phyloP scores from a whole-genome alignment of 2,888 invertebrate genomes.

The Caenorhabditis becei region DNA sequence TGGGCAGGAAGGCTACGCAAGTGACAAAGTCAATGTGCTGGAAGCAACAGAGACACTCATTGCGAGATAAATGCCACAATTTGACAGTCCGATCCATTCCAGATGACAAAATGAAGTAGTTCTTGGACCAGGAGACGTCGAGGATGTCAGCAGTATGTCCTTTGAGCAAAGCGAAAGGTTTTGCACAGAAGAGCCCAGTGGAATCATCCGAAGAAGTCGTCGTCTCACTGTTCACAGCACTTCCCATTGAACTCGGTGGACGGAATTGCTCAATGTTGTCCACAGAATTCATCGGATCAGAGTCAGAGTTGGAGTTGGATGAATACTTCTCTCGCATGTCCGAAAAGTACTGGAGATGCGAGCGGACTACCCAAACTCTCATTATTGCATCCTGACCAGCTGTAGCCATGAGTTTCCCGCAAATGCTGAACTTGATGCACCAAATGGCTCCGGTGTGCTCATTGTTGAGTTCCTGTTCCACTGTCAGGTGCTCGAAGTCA shows the following conservation, averaged over 20 bases:
- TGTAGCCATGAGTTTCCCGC: conserved; percentile 91
- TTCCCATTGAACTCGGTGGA: conserved; percentile 65
- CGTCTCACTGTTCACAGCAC: conserved; percentile 53
- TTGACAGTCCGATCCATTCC: conserved; percentile 88
- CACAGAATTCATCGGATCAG: conserved; percentile 63
- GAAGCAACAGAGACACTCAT: conserved; percentile 98
- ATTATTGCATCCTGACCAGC: conserved; percentile 96
- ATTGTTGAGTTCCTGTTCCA: conserved; percentile 89
- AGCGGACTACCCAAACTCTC: conserved; percentile 94
- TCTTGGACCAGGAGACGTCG: conserved; percentile 98
- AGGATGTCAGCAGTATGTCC: conserved; percentile 97
- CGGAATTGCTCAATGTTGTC: conserved; percentile 66
- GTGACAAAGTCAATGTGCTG: conserved; percentile 99
- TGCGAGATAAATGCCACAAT: conserved; percentile 96
- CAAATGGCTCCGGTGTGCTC: conserved; percentile 93
- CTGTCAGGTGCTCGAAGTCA: conserved; percentile 93
- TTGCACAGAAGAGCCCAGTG: conserved; percentile 49
- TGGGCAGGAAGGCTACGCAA: conserved; percentile 97
- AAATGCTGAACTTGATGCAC: conserved; percentile 98
- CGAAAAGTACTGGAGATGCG: conserved; percentile 92
- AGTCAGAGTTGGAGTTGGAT: conserved; percentile 53
- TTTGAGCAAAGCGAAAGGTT: conserved; percentile 63
- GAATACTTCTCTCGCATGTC: conserved; percentile 93
- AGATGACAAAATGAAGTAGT: conserved; percentile 81
- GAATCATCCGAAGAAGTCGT: conserved; percentile 36